Base-by-base conservation (phyloP, 2,797 vertebrate species). In the Gila robusta region DNA sequence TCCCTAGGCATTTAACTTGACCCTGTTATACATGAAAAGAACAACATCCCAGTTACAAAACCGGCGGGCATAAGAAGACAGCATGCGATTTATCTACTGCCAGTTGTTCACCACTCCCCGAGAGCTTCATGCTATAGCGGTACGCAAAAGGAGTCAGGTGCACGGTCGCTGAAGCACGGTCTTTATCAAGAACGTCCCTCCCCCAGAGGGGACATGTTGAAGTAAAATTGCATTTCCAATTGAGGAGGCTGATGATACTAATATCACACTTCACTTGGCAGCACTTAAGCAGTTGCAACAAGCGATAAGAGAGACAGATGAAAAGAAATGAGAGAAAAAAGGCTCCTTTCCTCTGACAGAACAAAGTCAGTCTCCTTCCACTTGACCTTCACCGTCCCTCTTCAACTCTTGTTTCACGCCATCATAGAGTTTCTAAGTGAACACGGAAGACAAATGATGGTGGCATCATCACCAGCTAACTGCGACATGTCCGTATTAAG, bases 211-310 rank as follows among this genome's bases (percentile, higher is more conserved):
- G 87, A 74, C 79, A 35, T 85, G 87, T 59, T 84, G 86, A 91
- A 92, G 91, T 93, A 89, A 92, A 92, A 93, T 93, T 89, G 92
- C 91, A 88, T 90, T 89, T 89, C 81, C 88, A 82, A 72, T 83
- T 88, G 82, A 90, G 92, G 92, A 91, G 91, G 91, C 92, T 92
- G 90, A 93, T 92, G 93, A 94, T 92, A 91, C 92, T 93, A 95
- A 93, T 94, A 94, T 95, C 91, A 92, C 91, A 93, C 90, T 86
- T 87, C 88, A 84, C 90, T 91, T 94, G 92, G 93, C 92, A 93
- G 90, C 87, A 92, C 91, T 88, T 92, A 90, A 93, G 92, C 88
- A 92, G 86, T 88, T 87, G 91, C 84, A 21, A 77, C 62, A 70
- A 82, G 49, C 76, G 79, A 90, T 81, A 47, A 84, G 69, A 83